Evolutionary conservation across 2,797 vertebrate genomes (phyloP).

Genomic region (Trachops cirrhosus): DNA sequence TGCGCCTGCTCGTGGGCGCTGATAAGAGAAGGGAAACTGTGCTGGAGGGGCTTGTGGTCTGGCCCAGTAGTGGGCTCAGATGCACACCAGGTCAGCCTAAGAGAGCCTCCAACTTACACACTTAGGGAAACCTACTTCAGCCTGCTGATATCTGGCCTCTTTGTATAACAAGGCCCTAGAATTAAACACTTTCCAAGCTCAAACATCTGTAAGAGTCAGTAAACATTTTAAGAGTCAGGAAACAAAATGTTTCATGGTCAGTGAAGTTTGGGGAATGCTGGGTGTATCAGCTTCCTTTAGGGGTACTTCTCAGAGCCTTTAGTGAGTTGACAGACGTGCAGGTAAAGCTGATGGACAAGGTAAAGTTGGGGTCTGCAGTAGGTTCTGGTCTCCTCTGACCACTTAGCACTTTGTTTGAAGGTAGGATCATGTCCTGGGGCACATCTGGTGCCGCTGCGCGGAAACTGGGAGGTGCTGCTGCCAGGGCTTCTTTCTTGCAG

Average conservation of each 20-base stretch:
- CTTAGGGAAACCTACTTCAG: background rate
- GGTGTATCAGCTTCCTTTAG: background rate
- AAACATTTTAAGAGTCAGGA: background rate
- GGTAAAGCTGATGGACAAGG: too few species aligned
- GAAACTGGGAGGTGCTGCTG: background rate
- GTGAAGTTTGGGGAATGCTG: background rate
- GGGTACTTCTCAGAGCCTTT: background rate
- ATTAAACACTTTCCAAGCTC: background rate
- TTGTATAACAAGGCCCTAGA: background rate
- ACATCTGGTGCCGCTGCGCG: rapidly evolving
- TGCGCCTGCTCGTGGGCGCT: rapidly evolving
- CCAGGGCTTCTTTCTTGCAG: too few species aligned
- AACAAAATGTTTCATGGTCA: background rate
- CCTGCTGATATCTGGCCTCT: background rate
- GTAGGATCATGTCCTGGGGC: background rate
- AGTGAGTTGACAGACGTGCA: background rate
- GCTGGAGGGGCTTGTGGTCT: background rate
- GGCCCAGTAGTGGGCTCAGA: background rate
- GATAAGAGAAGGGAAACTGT: background rate
- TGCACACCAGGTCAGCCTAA: background rate
- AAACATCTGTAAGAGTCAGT: background rate
- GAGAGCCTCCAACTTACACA: background rate
- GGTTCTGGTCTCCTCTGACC: background rate
- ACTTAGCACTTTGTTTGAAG: background rate
- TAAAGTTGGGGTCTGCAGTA: background rate